Conservation (phyloP, 2,888 invertebrate genomes). For the Nomada fabriciana region DNA sequence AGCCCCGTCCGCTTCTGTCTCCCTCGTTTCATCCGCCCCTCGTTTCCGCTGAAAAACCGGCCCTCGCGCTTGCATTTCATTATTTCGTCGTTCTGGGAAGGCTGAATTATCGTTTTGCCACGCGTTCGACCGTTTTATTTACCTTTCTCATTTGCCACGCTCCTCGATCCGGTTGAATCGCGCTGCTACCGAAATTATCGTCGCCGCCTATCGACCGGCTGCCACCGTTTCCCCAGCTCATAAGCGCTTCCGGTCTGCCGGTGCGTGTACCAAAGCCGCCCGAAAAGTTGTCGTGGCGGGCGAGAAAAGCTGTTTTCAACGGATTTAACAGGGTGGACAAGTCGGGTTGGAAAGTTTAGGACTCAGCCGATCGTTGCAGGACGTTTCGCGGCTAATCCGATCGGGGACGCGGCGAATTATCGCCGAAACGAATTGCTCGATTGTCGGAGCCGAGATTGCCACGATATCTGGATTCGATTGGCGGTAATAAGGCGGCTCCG, state of each 20-base stretch:
- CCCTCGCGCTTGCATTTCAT: conserved; percentile 42
- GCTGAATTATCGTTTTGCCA: conserved; percentile 44
- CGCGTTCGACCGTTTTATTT: conserved; percentile 55
- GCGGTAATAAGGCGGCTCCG: conserved; percentile 34
- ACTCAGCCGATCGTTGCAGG: conserved; percentile 8
- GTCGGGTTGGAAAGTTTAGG: conserved; percentile 15
- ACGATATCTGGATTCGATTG: conserved; percentile 36
- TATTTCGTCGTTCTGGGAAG: conserved; percentile 37
- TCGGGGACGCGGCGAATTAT: conserved; percentile 47
- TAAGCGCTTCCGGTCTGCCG: conserved; percentile 19
- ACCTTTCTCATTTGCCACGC: conserved; percentile 33
- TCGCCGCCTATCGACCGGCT: conserved; percentile 10
- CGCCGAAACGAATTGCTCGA: conserved; percentile 14
- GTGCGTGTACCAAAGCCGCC: background rate
- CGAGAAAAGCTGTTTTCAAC: conserved; percentile 20
- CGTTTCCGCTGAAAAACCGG: conserved; percentile 53
- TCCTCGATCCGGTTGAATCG: conserved; percentile 3
- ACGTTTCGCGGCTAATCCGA: conserved; percentile 47
- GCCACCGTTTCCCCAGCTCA: conserved; percentile 13
- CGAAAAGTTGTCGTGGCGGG: background rate
- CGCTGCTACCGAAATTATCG: conserved; percentile 34
- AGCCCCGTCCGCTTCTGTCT: background rate
- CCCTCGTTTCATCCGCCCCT: too few species aligned
- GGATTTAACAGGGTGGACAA: conserved; percentile 1
- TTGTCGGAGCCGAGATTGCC: conserved; percentile 21